Base-by-base conservation (phyloP, 2,113 vertebrate species). In the Colaptes auratus region DNA sequence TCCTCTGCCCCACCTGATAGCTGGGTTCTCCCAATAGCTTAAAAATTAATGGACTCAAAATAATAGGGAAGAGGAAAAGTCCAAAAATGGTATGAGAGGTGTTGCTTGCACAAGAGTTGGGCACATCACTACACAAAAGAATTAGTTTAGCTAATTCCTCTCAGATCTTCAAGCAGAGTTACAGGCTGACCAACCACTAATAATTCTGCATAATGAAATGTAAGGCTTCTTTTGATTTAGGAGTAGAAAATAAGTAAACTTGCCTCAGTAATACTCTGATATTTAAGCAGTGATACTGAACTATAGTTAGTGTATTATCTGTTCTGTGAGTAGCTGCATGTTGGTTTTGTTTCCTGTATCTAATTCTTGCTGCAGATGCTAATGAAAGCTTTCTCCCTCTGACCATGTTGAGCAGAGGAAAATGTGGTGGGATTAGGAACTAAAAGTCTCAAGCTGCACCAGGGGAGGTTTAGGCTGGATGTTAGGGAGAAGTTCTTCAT, bases 11-110 rank as follows among this genome's bases (percentile, higher is more conserved):
- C 89, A 89, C 77, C 53, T 8, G 72, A 66, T 70, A 73, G 56
- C 44, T 56, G 66, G 48, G 35, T 7, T 92, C 30, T 64, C 3
- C 9, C 15, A 15, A 16, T 19, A 65, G 46, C 59, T 92, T 76
- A 76, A 86, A 94, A 79, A 89, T 14, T 8, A 90, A 92, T 85
- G n/a, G 33, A 74, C 24, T 82, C 20, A 72, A 77, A 85, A 70
- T 42, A 86, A 73, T 23, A 79, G 18, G 6, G 10, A 86, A 56
- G 9, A 8, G 36, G 35, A 50, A 50, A 50, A 12, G 48, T 20
- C 8, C 23, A 5, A 1, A 81, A 88, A 59, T 25, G 23, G 70
- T 14, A 28, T 4, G 8, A 84, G 42, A 77, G 18, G 25, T 71
- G 63, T 20, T 83, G 35, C 55, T 87, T 7, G 18, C 35, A 60